Percentiles rank a stretch among this genome's conserved stretches.
These are phyloP conservation scores for Chromobotia macracanthus DNA, from an alignment of 2,797 vertebrate genomes.

Conservation along the genomic window DNA sequence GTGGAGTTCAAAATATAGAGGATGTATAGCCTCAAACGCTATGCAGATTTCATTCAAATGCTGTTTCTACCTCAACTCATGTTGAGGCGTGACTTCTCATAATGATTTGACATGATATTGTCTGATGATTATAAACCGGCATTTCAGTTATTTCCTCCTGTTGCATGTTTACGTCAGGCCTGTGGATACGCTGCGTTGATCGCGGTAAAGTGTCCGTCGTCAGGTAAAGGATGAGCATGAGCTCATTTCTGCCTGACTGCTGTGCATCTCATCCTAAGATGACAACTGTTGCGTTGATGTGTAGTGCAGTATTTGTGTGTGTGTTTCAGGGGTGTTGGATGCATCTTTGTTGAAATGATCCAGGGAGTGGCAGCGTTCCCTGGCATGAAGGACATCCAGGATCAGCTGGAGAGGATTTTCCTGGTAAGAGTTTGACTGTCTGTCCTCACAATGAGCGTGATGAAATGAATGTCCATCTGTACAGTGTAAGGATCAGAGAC, in stretches of 20 bases:
- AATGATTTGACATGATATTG: too few relatives aligned
- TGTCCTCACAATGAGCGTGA: too few relatives aligned
- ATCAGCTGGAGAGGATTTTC: slow-evolving; percentile 98
- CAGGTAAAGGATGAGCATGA: slow-evolving; percentile 2
- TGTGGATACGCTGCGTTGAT: background rate
- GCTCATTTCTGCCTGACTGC: background rate
- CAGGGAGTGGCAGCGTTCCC: slow-evolving; percentile 97
- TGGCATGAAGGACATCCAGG: slow-evolving; percentile 98
- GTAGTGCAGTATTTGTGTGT: background rate
- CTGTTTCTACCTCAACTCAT: too few relatives aligned
- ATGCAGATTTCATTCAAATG: too few relatives aligned
- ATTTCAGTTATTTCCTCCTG: too few relatives aligned
- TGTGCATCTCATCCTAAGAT: background rate
- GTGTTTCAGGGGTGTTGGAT: slow-evolving; percentile 87
- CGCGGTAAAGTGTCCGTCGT: background rate
- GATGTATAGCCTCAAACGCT: too few relatives aligned
- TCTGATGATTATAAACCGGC: too few relatives aligned
- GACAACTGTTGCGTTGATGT: slow-evolving; percentile 1
- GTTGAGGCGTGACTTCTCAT: too few relatives aligned
- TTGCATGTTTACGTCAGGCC: background rate
- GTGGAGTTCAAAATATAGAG: too few relatives aligned
- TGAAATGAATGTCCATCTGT: too few relatives aligned
- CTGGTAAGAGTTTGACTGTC: slow-evolving; percentile 81
- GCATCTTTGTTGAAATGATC: slow-evolving; percentile 98
- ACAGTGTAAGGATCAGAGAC: too few relatives aligned